A percentile compares a stretch with the other conserved stretches of the same genome.
phyloP scores from a whole-genome alignment of 2,888 invertebrate species.

The Rhimphoctona megacephalus region DNA sequence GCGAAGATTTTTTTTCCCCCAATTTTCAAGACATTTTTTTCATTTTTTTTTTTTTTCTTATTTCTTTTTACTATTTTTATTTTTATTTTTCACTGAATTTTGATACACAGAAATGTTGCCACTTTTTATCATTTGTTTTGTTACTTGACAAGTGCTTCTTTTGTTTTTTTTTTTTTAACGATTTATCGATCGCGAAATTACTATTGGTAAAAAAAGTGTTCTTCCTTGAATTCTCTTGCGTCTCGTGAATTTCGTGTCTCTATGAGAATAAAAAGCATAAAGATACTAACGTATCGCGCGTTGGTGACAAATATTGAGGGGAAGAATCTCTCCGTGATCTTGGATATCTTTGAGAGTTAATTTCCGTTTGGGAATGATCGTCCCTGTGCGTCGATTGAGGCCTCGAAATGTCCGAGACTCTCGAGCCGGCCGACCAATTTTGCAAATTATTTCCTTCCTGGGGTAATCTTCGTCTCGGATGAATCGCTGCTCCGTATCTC shows the following conservation, averaged over 20 bases:
- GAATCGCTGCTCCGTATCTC: slow-evolving; percentile 53
- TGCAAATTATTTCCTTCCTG: slow-evolving; percentile 58
- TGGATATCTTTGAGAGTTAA: slow-evolving; percentile 33
- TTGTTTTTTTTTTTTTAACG: no score
- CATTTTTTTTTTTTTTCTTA: no score
- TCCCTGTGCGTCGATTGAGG: slow-evolving; percentile 52
- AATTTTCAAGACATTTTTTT: no score
- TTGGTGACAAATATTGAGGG: slow-evolving; percentile 52
- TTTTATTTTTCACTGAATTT: no score
- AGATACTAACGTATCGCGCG: slow-evolving; percentile 69
- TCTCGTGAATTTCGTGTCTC: background rate
- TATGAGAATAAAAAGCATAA: background rate
- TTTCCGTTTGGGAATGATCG: slow-evolving; percentile 48
- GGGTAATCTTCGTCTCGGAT: slow-evolving; percentile 48
- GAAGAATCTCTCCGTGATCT: slow-evolving; percentile 39
- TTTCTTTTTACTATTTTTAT: no score
- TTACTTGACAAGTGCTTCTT: no score
- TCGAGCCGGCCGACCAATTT: slow-evolving; percentile 65
- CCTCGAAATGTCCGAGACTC: slow-evolving; percentile 58
- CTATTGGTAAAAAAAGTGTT: no score
- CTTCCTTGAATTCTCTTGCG: background rate
- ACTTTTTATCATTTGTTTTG: no score
- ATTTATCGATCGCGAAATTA: no score
- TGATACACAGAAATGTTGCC: no score
- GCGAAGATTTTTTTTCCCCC: background rate